phyloP scores from a whole-genome alignment of 2,797 vertebrate species.

The Emys orbicularis region DNA sequence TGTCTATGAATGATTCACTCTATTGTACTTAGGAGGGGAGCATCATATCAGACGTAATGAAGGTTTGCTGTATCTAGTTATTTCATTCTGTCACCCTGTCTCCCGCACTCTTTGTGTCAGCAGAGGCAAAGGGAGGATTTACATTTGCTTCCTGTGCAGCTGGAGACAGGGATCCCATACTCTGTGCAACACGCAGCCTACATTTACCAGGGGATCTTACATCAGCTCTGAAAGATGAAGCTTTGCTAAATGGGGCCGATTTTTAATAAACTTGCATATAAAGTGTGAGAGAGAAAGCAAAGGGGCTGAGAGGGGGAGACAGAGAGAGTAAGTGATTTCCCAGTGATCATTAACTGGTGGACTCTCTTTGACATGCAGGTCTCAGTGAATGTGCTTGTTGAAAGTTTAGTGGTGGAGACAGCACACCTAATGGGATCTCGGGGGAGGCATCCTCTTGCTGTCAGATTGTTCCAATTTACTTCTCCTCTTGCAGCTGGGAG shows the following conservation, averaged over 20 bases:
- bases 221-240: not conserved
- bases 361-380: conserved; percentile 47
- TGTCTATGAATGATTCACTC: not conserved
- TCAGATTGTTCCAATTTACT: conserved; percentile 57
- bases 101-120: not conserved
- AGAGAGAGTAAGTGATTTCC: conserved; percentile 35
- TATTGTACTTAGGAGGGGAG: not conserved
- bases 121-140: conserved; percentile 6
- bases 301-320: accelerated
- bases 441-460: conserved; percentile 56
- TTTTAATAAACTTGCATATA: conserved; percentile 43
- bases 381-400: not conserved
- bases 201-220: not conserved
- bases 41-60: not conserved
- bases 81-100: not conserved
- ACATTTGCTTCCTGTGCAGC: accelerated
- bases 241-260: not conserved
- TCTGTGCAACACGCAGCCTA: not conserved
- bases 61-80: not conserved
- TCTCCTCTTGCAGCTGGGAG: conserved; percentile 32
- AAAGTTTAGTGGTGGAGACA: conserved; percentile 53
- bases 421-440: conserved; percentile 68
- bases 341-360: conserved; percentile 30
- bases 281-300: not conserved
- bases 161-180: not conserved